Evolutionary conservation across 30 jellyfish, hydroid and myxozoan species (phyloP).

Genomic region (Pseudorhiza aurosa): DNA sequence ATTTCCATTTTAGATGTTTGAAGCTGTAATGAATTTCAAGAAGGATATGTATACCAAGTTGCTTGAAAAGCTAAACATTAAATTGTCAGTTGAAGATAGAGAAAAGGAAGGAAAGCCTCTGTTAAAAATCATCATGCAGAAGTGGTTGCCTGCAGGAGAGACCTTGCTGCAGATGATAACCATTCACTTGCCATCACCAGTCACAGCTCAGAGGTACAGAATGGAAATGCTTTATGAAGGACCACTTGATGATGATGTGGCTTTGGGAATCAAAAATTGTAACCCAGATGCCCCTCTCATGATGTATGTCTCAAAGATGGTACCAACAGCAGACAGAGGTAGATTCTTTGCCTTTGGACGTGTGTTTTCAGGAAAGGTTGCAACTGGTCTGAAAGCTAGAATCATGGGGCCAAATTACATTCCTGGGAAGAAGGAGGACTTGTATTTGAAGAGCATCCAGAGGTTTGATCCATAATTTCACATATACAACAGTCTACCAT

Average conservation of each 20-base stretch:
- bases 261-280: slow-evolving; percentile 93
- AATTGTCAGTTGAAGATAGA: slow-evolving; percentile 79
- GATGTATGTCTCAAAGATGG: slow-evolving; percentile 99
- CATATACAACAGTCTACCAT: neutral
- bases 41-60: slow-evolving; percentile 78
- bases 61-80: slow-evolving; percentile 74
- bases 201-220: slow-evolving; percentile 96
- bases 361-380: slow-evolving; percentile 98
- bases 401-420: slow-evolving; percentile 98
- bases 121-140: slow-evolving; percentile 91
- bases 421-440: slow-evolving; percentile 98
- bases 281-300: slow-evolving; percentile 95
- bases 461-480: slow-evolving; percentile 72
- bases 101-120: slow-evolving; percentile 95
- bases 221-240: slow-evolving; percentile 99
- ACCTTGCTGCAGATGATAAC: slow-evolving; percentile 95
- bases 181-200: slow-evolving; percentile 99
- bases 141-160: slow-evolving; percentile 99
- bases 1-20: slow-evolving; percentile 94
- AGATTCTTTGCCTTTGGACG: slow-evolving; percentile 99
- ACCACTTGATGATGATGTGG: slow-evolving; percentile 97
- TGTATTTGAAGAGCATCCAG: slow-evolving; percentile 83
- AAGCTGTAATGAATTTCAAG: slow-evolving; percentile 87
- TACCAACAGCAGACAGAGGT: slow-evolving; percentile 99
- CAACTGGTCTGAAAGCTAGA: slow-evolving; percentile 95